Conservation (phyloP, 2,797 vertebrate species). For the Rhincodon typus region DNA sequence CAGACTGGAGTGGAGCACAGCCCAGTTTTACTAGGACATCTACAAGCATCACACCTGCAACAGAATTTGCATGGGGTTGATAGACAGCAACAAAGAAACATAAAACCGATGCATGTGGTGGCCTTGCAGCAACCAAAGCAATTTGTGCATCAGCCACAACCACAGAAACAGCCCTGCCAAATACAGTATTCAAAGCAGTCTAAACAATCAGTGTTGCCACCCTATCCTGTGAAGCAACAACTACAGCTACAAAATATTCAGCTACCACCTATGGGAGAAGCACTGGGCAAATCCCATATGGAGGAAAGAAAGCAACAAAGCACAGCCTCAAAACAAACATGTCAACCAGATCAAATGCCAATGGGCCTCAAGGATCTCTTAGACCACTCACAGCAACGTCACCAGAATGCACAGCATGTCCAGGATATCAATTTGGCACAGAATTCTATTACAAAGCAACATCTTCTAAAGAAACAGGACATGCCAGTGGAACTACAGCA, state of each 20-base stretch:
- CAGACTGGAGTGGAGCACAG: not conserved
- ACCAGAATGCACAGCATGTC: conserved; percentile 59
- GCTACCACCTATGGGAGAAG: conserved; percentile 42
- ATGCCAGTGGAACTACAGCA: conserved; percentile 53
- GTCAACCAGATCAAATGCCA: conserved; percentile 68
- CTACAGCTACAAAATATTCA: conserved; percentile 48
- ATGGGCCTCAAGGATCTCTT: conserved; percentile 62
- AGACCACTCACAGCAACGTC: conserved; percentile 60
- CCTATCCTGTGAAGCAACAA: conserved; percentile 44
- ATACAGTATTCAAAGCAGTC: not conserved
- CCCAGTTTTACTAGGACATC: not conserved
- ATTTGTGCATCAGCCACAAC: not conserved
- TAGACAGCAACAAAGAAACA: not conserved
- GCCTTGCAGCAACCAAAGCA: conserved; percentile 16
- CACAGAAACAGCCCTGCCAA: conserved; percentile 39
- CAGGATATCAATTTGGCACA: conserved; percentile 61
- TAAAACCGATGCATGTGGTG: conserved; percentile 12
- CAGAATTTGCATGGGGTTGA: no score
- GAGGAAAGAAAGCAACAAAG: conserved; percentile 57
- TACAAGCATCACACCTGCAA: not conserved
- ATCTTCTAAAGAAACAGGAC: conserved; percentile 53
- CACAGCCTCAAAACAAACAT: conserved; percentile 61
- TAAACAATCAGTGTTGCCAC: not conserved
- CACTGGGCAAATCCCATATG: conserved; percentile 44
- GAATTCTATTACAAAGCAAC: conserved; percentile 63